Evolutionary conservation across 1,140 invertebrate species (phyloP).

Genomic region (Apolygus lucorum): DNA sequence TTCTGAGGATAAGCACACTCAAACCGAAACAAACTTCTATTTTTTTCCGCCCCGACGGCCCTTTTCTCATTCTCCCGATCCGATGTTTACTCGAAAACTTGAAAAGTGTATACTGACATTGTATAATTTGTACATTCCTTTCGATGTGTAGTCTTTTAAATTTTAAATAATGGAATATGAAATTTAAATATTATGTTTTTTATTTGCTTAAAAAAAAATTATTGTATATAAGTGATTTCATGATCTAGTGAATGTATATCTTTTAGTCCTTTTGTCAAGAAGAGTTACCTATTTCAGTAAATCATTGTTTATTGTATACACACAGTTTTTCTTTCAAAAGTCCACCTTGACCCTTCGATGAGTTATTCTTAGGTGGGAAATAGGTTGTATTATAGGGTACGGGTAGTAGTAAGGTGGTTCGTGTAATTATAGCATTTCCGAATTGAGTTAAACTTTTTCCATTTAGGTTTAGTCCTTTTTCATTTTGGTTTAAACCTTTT

Average conservation of each 20-base stretch:
- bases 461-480: no score
- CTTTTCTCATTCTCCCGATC: no score
- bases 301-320: constrained; percentile 21
- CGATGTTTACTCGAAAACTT: no score
- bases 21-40: constrained; percentile 1
- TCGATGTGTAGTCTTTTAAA: constrained; percentile 20
- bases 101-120: no score
- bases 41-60: constrained; percentile 14
- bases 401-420: no score
- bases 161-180: constrained; percentile 21
- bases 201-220: not conserved
- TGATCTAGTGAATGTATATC: constrained; percentile 25
- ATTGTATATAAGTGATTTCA: constrained; percentile 25
- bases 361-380: no score
- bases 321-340: not conserved
- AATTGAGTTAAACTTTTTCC: no score
- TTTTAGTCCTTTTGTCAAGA: constrained; percentile 28
- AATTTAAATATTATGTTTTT: not conserved
- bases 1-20: constrained; percentile 2
- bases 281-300: constrained; percentile 29
- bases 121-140: constrained; percentile 13
- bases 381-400: no score
- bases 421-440: no score
- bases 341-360: not conserved
- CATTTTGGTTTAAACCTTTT: no score